These are phyloP conservation scores for Drosophila ananassae DNA, from an alignment of 1,140 invertebrate species.

Conservation along the genomic window DNA sequence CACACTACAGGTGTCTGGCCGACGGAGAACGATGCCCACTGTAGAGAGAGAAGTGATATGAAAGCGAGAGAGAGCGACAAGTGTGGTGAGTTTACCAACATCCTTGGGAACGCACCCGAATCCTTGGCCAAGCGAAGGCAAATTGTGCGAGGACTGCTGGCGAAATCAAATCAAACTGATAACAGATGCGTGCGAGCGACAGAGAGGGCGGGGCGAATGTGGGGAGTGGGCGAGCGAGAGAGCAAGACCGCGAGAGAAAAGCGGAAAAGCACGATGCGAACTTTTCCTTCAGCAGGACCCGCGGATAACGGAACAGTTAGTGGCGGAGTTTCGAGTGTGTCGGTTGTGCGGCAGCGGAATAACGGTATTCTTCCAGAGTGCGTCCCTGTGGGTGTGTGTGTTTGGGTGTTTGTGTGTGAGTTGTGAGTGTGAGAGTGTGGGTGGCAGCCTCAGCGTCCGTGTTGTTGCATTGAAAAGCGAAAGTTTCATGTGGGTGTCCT, in stretches of 20 bases:
- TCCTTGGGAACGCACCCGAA: conserved; percentile 53
- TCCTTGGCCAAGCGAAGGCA: conserved; percentile 62
- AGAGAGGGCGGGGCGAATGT: neutral
- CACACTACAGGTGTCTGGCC: conserved; percentile 67
- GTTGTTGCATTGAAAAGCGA: conserved; percentile 47
- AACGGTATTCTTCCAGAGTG: conserved; percentile 16
- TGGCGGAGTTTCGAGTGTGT: conserved; percentile 74
- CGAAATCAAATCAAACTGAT: conserved; percentile 79
- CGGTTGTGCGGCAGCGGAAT: conserved; percentile 60
- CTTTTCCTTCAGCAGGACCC: conserved; percentile 27
- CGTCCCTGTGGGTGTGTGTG: conserved; percentile 11
- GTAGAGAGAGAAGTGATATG: conserved; percentile 18
- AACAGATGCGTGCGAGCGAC: conserved; percentile 49
- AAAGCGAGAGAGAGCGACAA: conserved; percentile 42
- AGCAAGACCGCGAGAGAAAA: neutral
- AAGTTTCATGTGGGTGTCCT: conserved; percentile 45
- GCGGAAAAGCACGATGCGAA: conserved; percentile 34
- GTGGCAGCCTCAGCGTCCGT: conserved; percentile 17
- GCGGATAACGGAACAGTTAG: conserved; percentile 69
- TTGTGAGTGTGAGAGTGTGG: conserved; percentile 15
- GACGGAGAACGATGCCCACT: conserved; percentile 19
- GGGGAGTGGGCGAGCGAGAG: conserved; percentile 10
- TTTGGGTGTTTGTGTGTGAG: conserved; percentile 9
- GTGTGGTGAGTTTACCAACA: conserved; percentile 61
- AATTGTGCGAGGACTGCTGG: conserved; percentile 68